These are phyloP conservation scores for Elaphurus davidianus DNA, from an alignment of 2,113 vertebrate genomes.

Conservation along the genomic window DNA sequence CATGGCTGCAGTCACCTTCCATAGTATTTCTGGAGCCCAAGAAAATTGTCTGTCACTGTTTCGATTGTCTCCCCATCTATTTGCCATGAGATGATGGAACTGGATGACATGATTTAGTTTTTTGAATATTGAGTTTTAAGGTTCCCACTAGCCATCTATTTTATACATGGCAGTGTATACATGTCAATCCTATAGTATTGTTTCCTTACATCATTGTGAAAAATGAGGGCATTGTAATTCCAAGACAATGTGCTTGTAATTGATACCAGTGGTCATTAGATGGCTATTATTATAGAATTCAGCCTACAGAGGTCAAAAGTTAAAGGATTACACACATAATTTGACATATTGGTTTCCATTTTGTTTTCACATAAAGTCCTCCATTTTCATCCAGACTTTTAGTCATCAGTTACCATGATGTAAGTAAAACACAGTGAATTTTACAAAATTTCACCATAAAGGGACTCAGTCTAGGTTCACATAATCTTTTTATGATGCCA, in stretches of 20 bases:
- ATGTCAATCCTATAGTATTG: neutral
- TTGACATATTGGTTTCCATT: neutral
- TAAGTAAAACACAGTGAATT: conserved; percentile 14
- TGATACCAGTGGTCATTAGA: neutral
- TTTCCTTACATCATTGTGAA: neutral
- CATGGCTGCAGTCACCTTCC: neutral
- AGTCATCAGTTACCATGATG: neutral
- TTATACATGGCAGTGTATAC: neutral
- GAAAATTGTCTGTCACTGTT: neutral
- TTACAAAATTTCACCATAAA: conserved; percentile 1
- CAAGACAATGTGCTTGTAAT: neutral
- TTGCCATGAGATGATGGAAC: neutral
- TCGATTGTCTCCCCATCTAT: neutral
- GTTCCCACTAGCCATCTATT: neutral
- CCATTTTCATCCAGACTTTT: conserved; percentile 14
- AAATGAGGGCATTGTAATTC: neutral
- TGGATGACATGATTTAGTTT: neutral
- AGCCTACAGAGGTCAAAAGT: neutral
- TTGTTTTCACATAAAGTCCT: neutral
- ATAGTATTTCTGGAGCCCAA: neutral
- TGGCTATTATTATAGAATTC: neutral
- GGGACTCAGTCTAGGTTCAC: neutral
- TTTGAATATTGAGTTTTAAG: neutral
- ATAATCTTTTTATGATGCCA: neutral
- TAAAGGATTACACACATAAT: neutral